Base-by-base conservation (phyloP, 37 sponge, comb jelly and placozoan species). In the Eunapius fragilis region DNA sequence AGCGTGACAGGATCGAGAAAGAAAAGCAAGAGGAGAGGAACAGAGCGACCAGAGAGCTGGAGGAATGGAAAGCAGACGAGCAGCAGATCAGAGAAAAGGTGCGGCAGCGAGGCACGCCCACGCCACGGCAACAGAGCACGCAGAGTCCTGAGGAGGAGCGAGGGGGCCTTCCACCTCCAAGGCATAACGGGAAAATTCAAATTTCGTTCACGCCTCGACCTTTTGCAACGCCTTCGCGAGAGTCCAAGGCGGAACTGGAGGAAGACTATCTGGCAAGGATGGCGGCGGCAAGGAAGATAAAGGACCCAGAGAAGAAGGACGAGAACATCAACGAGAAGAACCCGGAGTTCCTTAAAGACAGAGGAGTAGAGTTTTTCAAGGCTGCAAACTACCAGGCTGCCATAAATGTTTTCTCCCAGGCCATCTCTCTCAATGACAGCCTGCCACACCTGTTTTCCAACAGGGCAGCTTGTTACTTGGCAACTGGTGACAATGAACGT, bases 261-360 rank as follows among this genome's bases (percentile, higher is more conserved):
- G 89, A 98, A 72, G 94, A 94, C 86, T 99, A 97, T 97, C 77
- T 97, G 74, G 85, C 96, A 5, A 99, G 97, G 74, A 89, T 93
- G 85, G 97, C 98, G 23, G 94, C 94, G 71, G 98, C 96, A 31
- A 74, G 98, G 25, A 70, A 84, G 75, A 92, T 89, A 74, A 89
- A 72, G 31, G 37, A 50, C 2, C 75, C 82, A 1, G 77, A 72
- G 22, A 80, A 81, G 19, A 79, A 71, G 37, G 91, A 75, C 68
- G 91, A 89, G 24, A 71, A 91, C 37, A 72, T 90, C 24, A 90
- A 91, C 25, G 96, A 99, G 67, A 91, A 88, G 37, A 94, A 99
- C 72, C 99, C 99, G 26, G 87, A 96, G 78, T 94, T 92, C 80
- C 87, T 99, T 67, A 95, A 90, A 72, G 99, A 99, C 78, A 95